Base-by-base conservation (phyloP, 2,797 vertebrate species). In the Bovichtus diacanthus region DNA sequence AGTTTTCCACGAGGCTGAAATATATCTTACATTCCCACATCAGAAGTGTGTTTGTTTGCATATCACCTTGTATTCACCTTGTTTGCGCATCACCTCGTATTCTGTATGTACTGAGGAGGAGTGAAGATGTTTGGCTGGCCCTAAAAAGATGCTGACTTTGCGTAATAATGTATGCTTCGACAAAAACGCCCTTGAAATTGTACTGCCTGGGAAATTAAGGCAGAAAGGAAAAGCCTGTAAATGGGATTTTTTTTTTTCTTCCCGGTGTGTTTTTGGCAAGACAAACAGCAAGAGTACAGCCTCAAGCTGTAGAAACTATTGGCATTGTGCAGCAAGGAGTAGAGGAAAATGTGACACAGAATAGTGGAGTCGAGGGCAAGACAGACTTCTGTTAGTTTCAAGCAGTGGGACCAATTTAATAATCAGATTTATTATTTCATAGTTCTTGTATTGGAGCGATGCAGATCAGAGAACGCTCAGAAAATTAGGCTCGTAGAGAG, bases 371-470 rank as follows among this genome's bases (percentile, higher is more conserved):
- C 7, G 41, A 61, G 29, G n/a, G 39, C 4, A 62, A 51, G 16
- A 31, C 4, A 12, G 25, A 70, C 7, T 46, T 49, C 34, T 50
- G 11, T 61, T 4, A 29, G 6, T 49, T 39, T 18, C 9, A 54
- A 25, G 27, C 39, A 46, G 11, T 53, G n/a, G 4, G 13, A 27
- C 1, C 21, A 36, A 27, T 23, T 31, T 53, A 11, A 51, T 56
- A 11, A 51, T 56, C 64, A 58, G 34, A 68, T 65, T 36, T 21
- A 13, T 68, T 36, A 27, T 49, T 56, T 72, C 1, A 16, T 44
- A 60, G 15, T 34, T 54, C 2, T 18, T 51, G 29, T 6, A 34
- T 76, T 50, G 19, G 4, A 78, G 25, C 1, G 0, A 69, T 12
- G 16, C 51, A 36, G 18, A 65, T 79, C 34, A 59, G 61, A 50